Conservation (phyloP, 2,797 vertebrate species). For the Hydrolagus colliei region DNA sequence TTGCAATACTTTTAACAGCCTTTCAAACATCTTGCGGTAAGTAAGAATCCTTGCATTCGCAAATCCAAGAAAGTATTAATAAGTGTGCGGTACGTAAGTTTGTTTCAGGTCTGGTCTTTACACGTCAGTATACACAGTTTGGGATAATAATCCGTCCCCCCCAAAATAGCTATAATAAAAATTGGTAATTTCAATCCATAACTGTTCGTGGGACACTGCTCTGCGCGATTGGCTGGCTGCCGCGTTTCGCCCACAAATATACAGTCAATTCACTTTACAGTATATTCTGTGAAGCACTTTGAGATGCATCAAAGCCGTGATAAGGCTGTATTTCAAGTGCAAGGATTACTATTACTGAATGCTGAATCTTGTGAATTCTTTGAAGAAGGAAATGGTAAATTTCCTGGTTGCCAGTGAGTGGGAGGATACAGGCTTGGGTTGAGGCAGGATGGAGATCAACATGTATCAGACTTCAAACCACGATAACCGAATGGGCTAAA, state of each 20-base stretch:
- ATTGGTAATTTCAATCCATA: too few species aligned
- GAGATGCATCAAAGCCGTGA: too few species aligned
- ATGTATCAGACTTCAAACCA: conserved; percentile 6
- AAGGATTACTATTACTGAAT: conserved; percentile 4
- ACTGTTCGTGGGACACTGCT: too few species aligned
- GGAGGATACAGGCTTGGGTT: neutral
- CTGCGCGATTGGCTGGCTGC: too few species aligned
- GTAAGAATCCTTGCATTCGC: conserved; percentile 34
- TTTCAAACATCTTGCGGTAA: neutral
- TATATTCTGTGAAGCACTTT: too few species aligned
- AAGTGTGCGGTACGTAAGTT: conserved; percentile 38
- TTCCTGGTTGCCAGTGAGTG: conserved; percentile 25
- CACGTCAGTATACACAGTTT: too few species aligned
- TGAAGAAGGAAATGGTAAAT: conserved; percentile 27
- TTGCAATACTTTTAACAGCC: neutral
- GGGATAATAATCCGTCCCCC: too few species aligned
- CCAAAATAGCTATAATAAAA: too few species aligned
- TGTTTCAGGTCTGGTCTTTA: too few species aligned
- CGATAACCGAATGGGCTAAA: neutral
- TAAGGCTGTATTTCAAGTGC: too few species aligned
- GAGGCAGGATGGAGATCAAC: conserved; percentile 17
- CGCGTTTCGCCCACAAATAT: too few species aligned
- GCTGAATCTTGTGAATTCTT: conserved; percentile 15
- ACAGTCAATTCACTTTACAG: too few species aligned
- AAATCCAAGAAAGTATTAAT: neutral